Evolutionary conservation across 2,888 invertebrate genomes (phyloP).

Genomic region (Spodoptera exigua): DNA sequence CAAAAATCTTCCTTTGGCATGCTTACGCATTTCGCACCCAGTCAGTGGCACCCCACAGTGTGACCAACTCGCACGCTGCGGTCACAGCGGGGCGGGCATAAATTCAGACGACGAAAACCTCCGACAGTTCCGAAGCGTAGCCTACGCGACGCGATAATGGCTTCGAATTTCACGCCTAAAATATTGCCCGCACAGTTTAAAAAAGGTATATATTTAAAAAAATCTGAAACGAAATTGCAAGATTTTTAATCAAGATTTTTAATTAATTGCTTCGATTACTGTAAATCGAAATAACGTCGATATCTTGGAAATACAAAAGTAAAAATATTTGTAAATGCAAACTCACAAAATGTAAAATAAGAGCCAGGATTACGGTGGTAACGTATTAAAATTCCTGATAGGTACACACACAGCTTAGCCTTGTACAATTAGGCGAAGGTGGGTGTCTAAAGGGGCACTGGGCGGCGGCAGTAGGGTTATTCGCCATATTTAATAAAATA

Average conservation of each 20-base stretch:
- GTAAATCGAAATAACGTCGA: constrained; percentile 5
- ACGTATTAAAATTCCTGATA: constrained; percentile 84
- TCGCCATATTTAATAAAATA: constrained; percentile 81
- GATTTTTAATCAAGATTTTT: constrained; percentile 1
- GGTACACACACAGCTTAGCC: constrained; percentile 71
- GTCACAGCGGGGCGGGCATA: constrained; percentile 71
- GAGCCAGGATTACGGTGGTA: constrained; percentile 69
- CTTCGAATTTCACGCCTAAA: constrained; percentile 68
- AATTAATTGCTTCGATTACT: background rate
- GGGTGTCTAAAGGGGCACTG: constrained; percentile 67
- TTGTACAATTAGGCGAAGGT: constrained; percentile 75
- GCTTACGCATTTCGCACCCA: constrained; percentile 16
- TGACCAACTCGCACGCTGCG: constrained; percentile 63
- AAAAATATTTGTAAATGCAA: constrained; percentile 72
- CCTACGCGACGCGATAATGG: constrained; percentile 70
- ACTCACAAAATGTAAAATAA: constrained; percentile 80
- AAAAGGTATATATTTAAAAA: constrained; percentile 24
- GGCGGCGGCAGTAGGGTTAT: constrained; percentile 63
- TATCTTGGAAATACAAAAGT: constrained; percentile 59
- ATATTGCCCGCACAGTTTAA: constrained; percentile 55
- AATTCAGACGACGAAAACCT: constrained; percentile 72
- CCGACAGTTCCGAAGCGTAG: constrained; percentile 66
- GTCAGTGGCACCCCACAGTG: constrained; percentile 45
- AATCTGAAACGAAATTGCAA: background rate
- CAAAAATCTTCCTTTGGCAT: background rate